Evolutionary conservation across 2,113 vertebrate species (phyloP).

Genomic region (Eulemur rufifrons): DNA sequence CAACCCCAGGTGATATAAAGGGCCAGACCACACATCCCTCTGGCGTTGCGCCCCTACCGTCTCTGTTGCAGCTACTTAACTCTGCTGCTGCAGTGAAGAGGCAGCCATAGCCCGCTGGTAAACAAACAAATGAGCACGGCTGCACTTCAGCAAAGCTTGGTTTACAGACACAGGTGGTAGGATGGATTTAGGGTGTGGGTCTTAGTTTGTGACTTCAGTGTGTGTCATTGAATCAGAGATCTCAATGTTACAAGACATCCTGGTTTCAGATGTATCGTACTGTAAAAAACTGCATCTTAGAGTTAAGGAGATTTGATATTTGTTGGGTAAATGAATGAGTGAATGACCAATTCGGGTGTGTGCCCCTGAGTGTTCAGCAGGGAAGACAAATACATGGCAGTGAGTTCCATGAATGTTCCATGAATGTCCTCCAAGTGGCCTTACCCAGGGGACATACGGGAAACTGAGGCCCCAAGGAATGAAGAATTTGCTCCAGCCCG

Average conservation of each 20-base stretch:
- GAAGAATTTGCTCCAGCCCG: not conserved
- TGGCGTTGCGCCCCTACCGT: accelerated
- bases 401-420: not conserved
- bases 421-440: not conserved
- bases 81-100: accelerated
- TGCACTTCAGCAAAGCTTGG: not conserved
- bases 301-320: not conserved
- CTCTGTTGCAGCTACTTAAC: not conserved
- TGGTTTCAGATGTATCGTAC: not conserved
- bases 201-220: not conserved
- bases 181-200: not conserved
- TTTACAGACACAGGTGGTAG: not conserved
- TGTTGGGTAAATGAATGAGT: not conserved
- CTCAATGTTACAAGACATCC: not conserved
- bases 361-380: accelerated
- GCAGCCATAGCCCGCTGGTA: accelerated
- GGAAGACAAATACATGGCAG: not conserved
- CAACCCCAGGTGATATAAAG: not conserved
- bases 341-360: accelerated
- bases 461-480: not conserved
- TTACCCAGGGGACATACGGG: not conserved
- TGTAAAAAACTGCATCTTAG: not conserved
- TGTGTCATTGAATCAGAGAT: not conserved
- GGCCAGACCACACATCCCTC: accelerated
- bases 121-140: accelerated